Conservation (phyloP, 2,113 vertebrate species). For the Seriola dumerili region DNA sequence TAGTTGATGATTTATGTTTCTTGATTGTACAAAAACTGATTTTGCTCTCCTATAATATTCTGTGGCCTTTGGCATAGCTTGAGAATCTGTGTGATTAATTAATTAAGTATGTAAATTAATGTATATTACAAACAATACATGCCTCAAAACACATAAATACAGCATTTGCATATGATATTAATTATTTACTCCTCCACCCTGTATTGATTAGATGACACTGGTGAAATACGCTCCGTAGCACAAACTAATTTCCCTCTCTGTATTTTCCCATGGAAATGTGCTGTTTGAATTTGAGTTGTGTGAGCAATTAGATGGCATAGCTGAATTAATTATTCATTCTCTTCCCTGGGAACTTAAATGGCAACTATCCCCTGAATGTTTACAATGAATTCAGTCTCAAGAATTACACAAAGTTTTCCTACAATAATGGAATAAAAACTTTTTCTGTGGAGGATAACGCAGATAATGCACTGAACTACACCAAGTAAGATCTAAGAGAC, state of each 20-base stretch:
- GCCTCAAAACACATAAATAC: background rate
- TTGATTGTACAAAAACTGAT: background rate
- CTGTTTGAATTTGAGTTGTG: conserved; percentile 6
- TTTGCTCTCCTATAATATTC: background rate
- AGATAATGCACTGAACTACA: too few species aligned
- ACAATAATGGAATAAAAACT: too few species aligned
- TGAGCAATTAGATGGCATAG: background rate
- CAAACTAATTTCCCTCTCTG: background rate
- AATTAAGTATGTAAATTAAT: conserved; percentile 6
- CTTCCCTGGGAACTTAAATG: background rate
- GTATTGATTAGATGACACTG: background rate
- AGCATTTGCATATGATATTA: background rate
- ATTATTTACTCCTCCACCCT: background rate
- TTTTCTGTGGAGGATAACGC: too few species aligned
- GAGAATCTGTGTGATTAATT: background rate
- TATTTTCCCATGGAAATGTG: background rate
- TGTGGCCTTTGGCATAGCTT: background rate
- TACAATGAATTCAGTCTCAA: background rate
- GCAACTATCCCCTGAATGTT: background rate
- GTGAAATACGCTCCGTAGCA: background rate
- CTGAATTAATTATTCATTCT: background rate
- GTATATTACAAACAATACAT: background rate
- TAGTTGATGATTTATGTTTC: background rate
- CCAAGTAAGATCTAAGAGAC: too few species aligned
- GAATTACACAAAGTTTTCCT: too few species aligned